Evolutionary conservation across 2,113 vertebrate genomes (phyloP).

Genomic region (Notothenia rossii): DNA sequence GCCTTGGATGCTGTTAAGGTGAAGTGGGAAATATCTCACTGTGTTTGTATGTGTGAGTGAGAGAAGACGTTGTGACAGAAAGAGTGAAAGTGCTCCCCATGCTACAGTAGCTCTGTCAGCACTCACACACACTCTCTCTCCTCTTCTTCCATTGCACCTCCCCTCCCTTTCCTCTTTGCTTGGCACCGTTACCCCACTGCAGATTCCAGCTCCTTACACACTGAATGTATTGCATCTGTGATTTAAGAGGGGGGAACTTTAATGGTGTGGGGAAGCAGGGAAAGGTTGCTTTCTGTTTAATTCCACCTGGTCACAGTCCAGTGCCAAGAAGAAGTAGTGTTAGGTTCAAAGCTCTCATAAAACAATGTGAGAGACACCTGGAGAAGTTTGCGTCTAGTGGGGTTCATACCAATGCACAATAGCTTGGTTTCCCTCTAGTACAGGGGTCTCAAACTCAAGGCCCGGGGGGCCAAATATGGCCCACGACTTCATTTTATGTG

Average conservation of each 20-base stretch:
- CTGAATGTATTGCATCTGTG: slow-evolving; percentile 69
- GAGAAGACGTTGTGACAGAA: slow-evolving; percentile 28
- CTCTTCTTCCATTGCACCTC: slow-evolving; percentile 17
- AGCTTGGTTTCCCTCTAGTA: slow-evolving; percentile 13
- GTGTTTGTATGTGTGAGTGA: slow-evolving; percentile 9
- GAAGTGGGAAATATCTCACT: slow-evolving; percentile 30
- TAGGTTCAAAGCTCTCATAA: slow-evolving; percentile 40
- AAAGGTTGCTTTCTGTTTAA: slow-evolving; percentile 60
- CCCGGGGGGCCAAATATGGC: no score
- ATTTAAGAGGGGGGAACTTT: slow-evolving; percentile 68
- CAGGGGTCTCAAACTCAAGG: no score
- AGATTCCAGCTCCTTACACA: slow-evolving; percentile 60
- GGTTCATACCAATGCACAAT: slow-evolving; percentile 42
- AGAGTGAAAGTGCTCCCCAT: slow-evolving; percentile 46
- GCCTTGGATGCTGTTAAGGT: neutral
- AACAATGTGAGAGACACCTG: slow-evolving; percentile 42
- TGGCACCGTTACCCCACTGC: slow-evolving; percentile 65
- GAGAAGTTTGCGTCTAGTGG: neutral
- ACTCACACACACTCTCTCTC: slow-evolving; percentile 13
- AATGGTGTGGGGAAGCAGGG: slow-evolving; percentile 39
- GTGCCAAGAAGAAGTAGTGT: slow-evolving; percentile 9
- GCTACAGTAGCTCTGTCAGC: slow-evolving; percentile 49
- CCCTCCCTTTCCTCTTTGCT: slow-evolving; percentile 31
- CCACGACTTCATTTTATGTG: no score
- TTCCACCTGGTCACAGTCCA: slow-evolving; percentile 59